Base-by-base conservation (phyloP, 2,113 vertebrate genomes). In the Bubo blakistoni region DNA sequence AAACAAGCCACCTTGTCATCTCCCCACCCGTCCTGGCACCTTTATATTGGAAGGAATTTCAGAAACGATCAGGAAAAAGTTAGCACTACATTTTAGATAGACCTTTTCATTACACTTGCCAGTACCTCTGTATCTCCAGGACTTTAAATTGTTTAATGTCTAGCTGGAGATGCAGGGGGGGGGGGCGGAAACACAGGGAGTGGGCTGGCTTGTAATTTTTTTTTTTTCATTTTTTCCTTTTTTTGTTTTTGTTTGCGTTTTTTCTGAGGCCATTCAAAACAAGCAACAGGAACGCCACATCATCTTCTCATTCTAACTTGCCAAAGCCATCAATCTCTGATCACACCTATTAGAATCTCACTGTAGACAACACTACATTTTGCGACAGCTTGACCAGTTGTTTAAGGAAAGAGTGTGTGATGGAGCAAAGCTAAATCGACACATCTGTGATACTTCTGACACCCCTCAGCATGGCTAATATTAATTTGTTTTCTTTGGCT, bases 401-500 rank as follows among this genome's bases (percentile, higher is more conserved):
- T 98, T 98, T 97, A 96, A 94, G 42, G 90, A 86, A 95, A 96
- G 97, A 96, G 94, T 90, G 92, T 95, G 96, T 96, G 96, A 98
- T 93, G 96, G 96, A 96, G 96, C 95, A 97, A 96, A 98, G 96
- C 97, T 97, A 98, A 98, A 97, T 95, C 95, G 97, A 97, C 97
- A 97, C 63, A 90, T 97, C 96, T 98, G 96, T 97, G 97, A 98
- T 97, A 97, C 95, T 97, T 97, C 97, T 97, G 97, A 97, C 97
- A 97, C 97, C 94, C 97, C 96, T 97, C 98, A 95, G 97, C 95
- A 94, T 97, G 97, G 97, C 98, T 94, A 96, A 97, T 98, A 98
- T 98, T 98, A 98, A 98, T 98, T 98, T 98, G 98, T 98, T 98
- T 98, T 98, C 97, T 98, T 98, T 98, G 98, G 97, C 97, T 97